These are phyloP conservation scores for Tupaia tana DNA, from an alignment of 2,113 vertebrate genomes.

Conservation along the genomic window DNA sequence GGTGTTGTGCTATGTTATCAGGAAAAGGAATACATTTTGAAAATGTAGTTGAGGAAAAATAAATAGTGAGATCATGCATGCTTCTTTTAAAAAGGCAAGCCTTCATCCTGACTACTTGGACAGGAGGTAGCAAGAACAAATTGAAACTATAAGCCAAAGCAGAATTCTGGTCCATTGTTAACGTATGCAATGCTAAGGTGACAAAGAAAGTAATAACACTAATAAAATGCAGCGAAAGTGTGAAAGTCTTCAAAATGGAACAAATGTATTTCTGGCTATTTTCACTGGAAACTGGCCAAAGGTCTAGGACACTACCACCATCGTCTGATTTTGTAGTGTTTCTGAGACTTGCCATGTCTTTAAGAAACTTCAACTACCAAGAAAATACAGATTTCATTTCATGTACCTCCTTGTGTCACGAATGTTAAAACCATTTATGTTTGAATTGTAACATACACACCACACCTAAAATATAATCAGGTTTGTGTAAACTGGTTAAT, in stretches of 20 bases:
- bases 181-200: background rate
- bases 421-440: background rate
- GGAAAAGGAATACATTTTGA: background rate
- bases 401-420: background rate
- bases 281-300: rapidly evolving
- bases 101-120: too few species aligned
- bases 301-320: rapidly evolving
- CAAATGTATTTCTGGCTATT: too few species aligned
- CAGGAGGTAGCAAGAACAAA: background rate
- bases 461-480: background rate
- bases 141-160: too few species aligned
- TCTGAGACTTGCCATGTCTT: background rate
- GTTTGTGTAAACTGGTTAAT: background rate
- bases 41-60: background rate
- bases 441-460: background rate
- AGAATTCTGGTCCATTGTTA: background rate
- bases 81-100: background rate
- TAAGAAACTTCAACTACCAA: background rate
- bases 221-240: background rate
- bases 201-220: background rate
- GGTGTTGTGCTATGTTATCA: background rate
- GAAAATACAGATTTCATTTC: background rate
- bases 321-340: background rate
- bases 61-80: background rate
- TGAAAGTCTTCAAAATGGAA: background rate